A percentile compares a stretch with the other conserved stretches of the same genome.
These are phyloP conservation scores for Adoxophyes honmai DNA, from an alignment of 1,140 invertebrate species.

Conservation along the genomic window DNA sequence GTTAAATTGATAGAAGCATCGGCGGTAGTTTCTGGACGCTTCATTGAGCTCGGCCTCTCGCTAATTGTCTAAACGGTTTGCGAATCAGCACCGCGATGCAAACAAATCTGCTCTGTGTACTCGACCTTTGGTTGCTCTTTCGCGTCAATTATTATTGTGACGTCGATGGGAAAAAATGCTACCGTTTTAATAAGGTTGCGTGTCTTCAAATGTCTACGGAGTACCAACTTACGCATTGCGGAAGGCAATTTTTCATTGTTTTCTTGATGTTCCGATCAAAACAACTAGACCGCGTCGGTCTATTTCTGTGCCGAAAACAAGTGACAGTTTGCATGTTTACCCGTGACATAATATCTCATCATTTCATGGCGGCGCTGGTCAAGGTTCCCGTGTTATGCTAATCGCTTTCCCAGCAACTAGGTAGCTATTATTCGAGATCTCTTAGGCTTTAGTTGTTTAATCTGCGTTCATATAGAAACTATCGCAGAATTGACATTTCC, in stretches of 20 bases:
- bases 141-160: slow-evolving; percentile 1
- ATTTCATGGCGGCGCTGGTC: not conserved
- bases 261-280: too few relatives aligned
- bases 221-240: too few relatives aligned
- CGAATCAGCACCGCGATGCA: not conserved
- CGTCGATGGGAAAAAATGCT: not conserved
- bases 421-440: too few relatives aligned
- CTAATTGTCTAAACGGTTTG: slow-evolving; percentile 9
- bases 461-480: too few relatives aligned
- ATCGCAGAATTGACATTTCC: too few relatives aligned
- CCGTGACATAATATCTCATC: not conserved
- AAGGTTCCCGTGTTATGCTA: not conserved
- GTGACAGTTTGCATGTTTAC: not conserved
- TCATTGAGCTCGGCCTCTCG: not conserved
- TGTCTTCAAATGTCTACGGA: too few relatives aligned
- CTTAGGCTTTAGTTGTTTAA: too few relatives aligned
- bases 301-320: too few relatives aligned
- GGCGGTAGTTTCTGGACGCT: not conserved
- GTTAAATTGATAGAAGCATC: not conserved
- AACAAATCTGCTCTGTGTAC: slow-evolving; percentile 5
- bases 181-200: too few relatives aligned
- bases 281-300: too few relatives aligned
- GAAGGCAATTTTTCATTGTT: too few relatives aligned
- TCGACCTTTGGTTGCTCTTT: slow-evolving; percentile 6
- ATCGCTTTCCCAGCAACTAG: too few relatives aligned